Base-by-base conservation (phyloP, 2,888 invertebrate species). In the Drosophila melanocephala region DNA sequence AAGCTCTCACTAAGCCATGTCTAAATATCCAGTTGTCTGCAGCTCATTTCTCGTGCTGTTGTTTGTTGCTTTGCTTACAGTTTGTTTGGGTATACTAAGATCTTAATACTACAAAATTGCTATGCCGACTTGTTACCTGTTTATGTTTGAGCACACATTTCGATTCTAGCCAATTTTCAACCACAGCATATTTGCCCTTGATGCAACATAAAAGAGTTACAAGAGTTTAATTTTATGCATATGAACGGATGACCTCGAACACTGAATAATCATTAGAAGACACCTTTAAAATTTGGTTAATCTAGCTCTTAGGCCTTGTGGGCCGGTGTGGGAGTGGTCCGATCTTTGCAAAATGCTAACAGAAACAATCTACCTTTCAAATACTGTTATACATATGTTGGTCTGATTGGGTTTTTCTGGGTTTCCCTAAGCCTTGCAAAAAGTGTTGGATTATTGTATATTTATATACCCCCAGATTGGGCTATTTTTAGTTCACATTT, bases 11-110 rank as follows among this genome's bases (percentile, higher is more conserved):
- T 84, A 86, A 88, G 89, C 81, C 82, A 81, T 75, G 78, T 88
- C 84, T 81, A 88, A 88, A 81, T 77, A 88, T 80, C 63, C 81
- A 44, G 60, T 30, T 30, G 60, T 28, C 39, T 35, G 44, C 35
- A 52, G 84, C 85, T 87, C 77, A 84, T 84, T 84, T 72, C 47
- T 55, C 35, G 68, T 83, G 83, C 68, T 87, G 77, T 71, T 81
- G 47, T 47, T 28, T 28, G 79, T 75, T 69, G 65, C 80, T 75
- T 74, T 75, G 84, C 67, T 84, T 87, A 87, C 84, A 77, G 80
- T 72, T 85, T 51, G 28, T 51, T 66, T 44, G 62, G 26, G n/a
- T 56, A 53, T 58, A 26, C 35, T 30, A 32, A 33, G 53, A 33
- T 32, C 35, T 50, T 44, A 55, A 44, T 47, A 32, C 44, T 16